Conservation (phyloP, 1,140 invertebrate genomes). For the Sarcophaga bullata region DNA sequence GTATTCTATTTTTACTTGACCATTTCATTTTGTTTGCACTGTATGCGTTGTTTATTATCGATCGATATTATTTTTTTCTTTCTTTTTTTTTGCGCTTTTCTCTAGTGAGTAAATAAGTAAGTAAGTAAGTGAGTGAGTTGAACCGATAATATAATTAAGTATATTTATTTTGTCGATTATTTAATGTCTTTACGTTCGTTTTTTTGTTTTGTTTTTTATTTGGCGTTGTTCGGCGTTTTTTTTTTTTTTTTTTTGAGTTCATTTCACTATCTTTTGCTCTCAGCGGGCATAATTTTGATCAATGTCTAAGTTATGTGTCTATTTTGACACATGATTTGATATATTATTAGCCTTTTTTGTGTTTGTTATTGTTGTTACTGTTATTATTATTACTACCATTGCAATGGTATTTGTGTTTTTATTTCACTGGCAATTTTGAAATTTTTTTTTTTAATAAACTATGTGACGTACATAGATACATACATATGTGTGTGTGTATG, state of each 20-base stretch:
- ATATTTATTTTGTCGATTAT: constrained; percentile 28
- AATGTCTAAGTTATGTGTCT: constrained; percentile 39
- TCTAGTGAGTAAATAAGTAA: background rate
- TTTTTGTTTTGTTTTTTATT: background rate
- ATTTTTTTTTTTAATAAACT: background rate
- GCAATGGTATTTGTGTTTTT: background rate
- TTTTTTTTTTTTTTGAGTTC: background rate
- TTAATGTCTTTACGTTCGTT: constrained; percentile 27
- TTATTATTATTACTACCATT: background rate
- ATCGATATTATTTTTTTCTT: background rate
- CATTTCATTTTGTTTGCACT: background rate
- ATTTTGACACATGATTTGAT: constrained; percentile 40
- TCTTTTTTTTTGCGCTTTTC: background rate
- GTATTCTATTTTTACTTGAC: background rate
- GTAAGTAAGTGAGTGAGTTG: background rate
- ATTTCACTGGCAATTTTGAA: background rate
- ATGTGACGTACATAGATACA: background rate
- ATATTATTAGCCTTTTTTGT: constrained; percentile 26
- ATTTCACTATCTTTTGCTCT: constrained; percentile 25
- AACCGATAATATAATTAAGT: constrained; percentile 35
- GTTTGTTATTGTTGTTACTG: background rate
- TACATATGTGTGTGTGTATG: too few species aligned
- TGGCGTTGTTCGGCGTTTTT: background rate
- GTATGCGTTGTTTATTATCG: background rate
- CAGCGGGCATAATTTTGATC: constrained; percentile 40